These are phyloP conservation scores for Parus major DNA, from an alignment of 2,113 vertebrate genomes.

Conservation along the genomic window DNA sequence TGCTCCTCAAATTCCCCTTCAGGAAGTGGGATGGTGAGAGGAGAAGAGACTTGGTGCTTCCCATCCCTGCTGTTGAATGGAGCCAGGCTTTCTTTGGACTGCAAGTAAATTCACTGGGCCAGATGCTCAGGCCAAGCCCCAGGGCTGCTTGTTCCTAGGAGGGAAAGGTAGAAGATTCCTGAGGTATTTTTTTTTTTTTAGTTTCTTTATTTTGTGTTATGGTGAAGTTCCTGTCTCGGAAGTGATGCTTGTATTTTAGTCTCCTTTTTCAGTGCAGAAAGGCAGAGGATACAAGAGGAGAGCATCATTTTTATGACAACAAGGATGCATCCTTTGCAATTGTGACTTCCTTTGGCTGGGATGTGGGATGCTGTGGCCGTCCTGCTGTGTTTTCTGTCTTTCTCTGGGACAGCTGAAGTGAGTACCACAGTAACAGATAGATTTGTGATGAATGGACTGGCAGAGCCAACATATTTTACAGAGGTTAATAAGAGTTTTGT, in stretches of 20 bases:
- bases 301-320: not conserved
- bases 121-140: not conserved
- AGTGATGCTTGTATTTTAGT: not conserved
- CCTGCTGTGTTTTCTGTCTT: not conserved
- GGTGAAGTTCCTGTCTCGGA: not conserved
- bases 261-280: not conserved
- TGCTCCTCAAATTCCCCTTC: not conserved
- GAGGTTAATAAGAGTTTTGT: not conserved
- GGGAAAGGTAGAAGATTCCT: not conserved
- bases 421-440: not conserved
- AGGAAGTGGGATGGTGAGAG: not conserved
- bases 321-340: not conserved
- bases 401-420: not conserved
- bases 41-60: not conserved
- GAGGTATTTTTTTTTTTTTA: not conserved
- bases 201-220: not conserved
- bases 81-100: not conserved
- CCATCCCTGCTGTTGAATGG: not conserved
- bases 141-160: not conserved
- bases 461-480: not conserved
- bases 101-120: not conserved
- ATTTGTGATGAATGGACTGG: not conserved
- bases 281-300: not conserved
- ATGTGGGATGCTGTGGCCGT: accelerated
- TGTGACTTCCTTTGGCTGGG: not conserved